Conservation (phyloP, 2,888 invertebrate species). For the Alentia gelatinosa region DNA sequence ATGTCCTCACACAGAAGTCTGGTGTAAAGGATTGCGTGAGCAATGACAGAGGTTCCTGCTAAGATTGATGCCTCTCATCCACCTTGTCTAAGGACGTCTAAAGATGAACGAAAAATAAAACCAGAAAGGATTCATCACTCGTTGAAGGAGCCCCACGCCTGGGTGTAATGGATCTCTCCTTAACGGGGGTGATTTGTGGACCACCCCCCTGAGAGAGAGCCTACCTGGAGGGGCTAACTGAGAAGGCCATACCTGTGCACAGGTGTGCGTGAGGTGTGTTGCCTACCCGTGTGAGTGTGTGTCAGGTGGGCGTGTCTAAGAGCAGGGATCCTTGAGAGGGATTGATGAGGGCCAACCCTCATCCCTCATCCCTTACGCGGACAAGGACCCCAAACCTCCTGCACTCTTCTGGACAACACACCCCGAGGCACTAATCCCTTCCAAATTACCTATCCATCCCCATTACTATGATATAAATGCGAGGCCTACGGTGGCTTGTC, state of each 20-base stretch:
- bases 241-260: neutral
- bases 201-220: neutral
- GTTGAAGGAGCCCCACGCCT: neutral
- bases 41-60: too few species aligned
- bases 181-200: neutral
- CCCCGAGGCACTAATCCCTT: too few species aligned
- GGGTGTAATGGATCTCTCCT: neutral
- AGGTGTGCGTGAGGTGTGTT: neutral
- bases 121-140: neutral
- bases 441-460: too few species aligned
- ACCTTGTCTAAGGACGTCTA: too few species aligned
- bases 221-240: neutral
- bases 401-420: neutral
- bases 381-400: neutral
- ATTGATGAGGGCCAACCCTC: neutral
- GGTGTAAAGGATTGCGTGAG: too few species aligned
- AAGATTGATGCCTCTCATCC: too few species aligned
- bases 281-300: neutral
- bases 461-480: too few species aligned
- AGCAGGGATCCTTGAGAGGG: neutral
- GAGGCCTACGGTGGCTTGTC: too few species aligned
- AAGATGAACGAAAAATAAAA: neutral
- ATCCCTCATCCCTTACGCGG: neutral
- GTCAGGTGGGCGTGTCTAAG: neutral
- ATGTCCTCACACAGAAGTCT: too few species aligned